Conservation (phyloP, 2,888 invertebrate species). For the Pharmacophagus antenor region DNA sequence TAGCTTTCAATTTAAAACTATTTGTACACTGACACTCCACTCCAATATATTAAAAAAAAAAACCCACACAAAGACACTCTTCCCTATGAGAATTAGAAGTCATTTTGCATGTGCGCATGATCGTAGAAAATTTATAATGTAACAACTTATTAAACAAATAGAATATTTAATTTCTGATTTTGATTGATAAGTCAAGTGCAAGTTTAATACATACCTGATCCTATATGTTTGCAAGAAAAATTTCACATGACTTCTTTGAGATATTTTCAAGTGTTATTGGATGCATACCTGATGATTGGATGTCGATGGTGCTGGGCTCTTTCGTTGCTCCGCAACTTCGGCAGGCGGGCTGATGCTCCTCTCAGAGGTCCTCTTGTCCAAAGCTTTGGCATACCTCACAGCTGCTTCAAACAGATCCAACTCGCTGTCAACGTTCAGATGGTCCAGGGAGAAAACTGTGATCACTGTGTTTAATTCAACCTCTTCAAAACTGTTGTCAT, state of each 20-base stretch:
- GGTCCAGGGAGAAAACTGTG: conserved; percentile 87
- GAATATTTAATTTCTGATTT: too few species aligned
- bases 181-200: too few species aligned
- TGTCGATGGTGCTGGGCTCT: conserved; percentile 65
- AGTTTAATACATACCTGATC: not conserved
- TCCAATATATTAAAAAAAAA: too few species aligned
- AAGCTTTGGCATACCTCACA: conserved; percentile 75
- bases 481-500: conserved; percentile 88
- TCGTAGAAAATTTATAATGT: too few species aligned
- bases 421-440: conserved; percentile 87
- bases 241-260: not conserved
- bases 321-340: conserved; percentile 51
- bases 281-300: conserved; percentile 56
- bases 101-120: too few species aligned
- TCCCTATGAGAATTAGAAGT: too few species aligned
- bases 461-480: conserved; percentile 87
- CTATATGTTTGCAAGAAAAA: not conserved
- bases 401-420: conserved; percentile 88
- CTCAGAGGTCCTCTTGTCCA: conserved; percentile 56
- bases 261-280: not conserved
- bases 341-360: conserved; percentile 53
- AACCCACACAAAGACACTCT: too few species aligned
- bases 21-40: too few species aligned
- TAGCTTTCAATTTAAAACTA: too few species aligned
- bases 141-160: too few species aligned